These are phyloP conservation scores for Acipenser transmontanus DNA, from an alignment of 2,797 vertebrate species.

Conservation along the genomic window DNA sequence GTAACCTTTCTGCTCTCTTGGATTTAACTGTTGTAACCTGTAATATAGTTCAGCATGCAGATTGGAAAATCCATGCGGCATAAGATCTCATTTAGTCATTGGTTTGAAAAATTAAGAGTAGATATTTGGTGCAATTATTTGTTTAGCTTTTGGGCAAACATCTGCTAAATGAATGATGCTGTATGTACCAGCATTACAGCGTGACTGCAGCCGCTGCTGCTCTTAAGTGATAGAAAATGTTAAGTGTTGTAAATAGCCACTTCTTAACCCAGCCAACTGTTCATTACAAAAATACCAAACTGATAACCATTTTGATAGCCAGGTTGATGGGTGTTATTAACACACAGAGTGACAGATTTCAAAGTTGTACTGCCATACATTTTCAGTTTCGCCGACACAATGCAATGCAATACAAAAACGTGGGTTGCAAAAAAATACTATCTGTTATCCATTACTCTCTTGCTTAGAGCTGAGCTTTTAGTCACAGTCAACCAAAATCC, in stretches of 20 bases:
- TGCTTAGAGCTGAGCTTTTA: slow-evolving; percentile 44
- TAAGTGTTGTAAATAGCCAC: too few species aligned
- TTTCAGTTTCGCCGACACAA: not conserved
- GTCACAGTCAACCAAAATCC: slow-evolving; percentile 57
- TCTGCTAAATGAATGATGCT: slow-evolving; percentile 1
- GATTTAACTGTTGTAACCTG: too few species aligned
- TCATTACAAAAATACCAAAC: too few species aligned
- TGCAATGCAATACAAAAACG: not conserved
- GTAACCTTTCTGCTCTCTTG: too few species aligned
- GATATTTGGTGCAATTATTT: not conserved
- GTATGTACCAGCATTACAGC: not conserved
- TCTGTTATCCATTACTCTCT: slow-evolving; percentile 41
- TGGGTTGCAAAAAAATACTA: slow-evolving; percentile 23
- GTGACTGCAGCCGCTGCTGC: not conserved
- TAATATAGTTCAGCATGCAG: not conserved
- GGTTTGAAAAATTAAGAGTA: not conserved
- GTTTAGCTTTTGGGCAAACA: slow-evolving; percentile 1
- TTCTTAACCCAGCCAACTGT: too few species aligned
- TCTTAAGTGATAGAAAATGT: not conserved
- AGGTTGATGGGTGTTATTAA: too few species aligned
- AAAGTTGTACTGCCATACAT: not conserved
- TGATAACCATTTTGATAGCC: too few species aligned
- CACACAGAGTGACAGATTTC: not conserved
- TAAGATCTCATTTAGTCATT: not conserved
- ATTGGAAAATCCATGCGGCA: not conserved